A percentile compares a stretch with the other conserved stretches of the same genome.
These are phyloP conservation scores for Zaprionus nigranus DNA, from an alignment of 1,140 invertebrate species.

Conservation along the genomic window DNA sequence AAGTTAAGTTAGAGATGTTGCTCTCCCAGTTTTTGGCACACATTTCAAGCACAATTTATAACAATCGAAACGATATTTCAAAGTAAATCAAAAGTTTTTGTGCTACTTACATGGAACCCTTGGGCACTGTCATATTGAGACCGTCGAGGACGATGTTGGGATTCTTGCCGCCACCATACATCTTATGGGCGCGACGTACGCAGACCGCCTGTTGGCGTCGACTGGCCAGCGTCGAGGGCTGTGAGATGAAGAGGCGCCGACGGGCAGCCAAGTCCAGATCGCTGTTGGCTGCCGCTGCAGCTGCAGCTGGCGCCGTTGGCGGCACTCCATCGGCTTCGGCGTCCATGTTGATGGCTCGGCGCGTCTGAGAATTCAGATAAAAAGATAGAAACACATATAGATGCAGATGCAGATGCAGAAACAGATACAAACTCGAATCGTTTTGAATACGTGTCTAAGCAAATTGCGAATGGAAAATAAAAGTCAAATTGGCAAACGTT, in stretches of 20 bases:
- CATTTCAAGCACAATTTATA: neutral
- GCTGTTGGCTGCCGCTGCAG: constrained; percentile 55
- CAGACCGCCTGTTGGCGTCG: constrained; percentile 92
- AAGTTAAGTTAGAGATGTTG: neutral
- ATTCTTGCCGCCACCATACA: constrained; percentile 92
- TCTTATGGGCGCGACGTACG: constrained; percentile 92
- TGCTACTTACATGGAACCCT: constrained; percentile 94
- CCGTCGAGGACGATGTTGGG: constrained; percentile 94
- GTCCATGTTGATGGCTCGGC: constrained; percentile 62
- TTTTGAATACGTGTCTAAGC: constrained; percentile 39
- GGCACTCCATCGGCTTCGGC: constrained; percentile 77
- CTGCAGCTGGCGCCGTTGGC: constrained; percentile 67
- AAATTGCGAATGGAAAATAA: constrained; percentile 41
- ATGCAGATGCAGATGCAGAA: neutral
- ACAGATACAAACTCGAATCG: constrained; percentile 44
- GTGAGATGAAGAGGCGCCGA: constrained; percentile 85
- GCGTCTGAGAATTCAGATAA: constrained; percentile 46
- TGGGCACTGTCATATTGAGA: constrained; percentile 95
- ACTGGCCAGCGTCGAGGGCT: constrained; percentile 90
- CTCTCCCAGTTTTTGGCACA: neutral
- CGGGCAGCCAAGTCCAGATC: constrained; percentile 79
- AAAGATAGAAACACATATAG: neutral
- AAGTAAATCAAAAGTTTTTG: constrained; percentile 2
- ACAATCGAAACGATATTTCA: neutral
- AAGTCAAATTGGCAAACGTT: constrained; percentile 63